A percentile compares a stretch with the other conserved stretches of the same genome.
phyloP scores from a whole-genome alignment of 2,797 vertebrate species.

The Champsocephalus esox region DNA sequence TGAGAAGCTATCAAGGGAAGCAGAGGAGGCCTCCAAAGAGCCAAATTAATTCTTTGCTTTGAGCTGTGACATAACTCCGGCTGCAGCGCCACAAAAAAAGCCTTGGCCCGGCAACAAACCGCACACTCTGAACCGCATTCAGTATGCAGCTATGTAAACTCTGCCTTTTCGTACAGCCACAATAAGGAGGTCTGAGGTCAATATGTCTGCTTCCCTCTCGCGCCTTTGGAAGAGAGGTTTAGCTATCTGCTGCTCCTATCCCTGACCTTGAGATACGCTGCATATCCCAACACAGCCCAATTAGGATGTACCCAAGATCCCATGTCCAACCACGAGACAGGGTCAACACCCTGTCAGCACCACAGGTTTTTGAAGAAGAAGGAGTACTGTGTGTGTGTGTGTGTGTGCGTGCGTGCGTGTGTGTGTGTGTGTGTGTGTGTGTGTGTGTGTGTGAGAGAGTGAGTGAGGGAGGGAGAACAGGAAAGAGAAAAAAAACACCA shows the following conservation, averaged over 20 bases:
- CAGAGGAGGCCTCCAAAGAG: constrained; percentile 73
- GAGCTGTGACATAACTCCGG: constrained; percentile 69
- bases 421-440: neutral
- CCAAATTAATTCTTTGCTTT: constrained; percentile 78
- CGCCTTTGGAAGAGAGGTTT: constrained; percentile 7
- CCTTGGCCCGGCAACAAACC: constrained; percentile 14
- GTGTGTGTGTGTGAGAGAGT: constrained; percentile 3
- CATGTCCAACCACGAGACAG: constrained; percentile 29
- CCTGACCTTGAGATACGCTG: constrained; percentile 34
- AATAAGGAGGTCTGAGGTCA: constrained; percentile 2
- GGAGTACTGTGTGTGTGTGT: neutral
- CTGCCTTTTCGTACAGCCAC: neutral
- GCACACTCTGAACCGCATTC: neutral
- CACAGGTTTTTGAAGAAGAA: constrained; percentile 13
- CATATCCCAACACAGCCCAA: constrained; percentile 51
- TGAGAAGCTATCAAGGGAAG: constrained; percentile 80
- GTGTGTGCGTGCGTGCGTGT: constrained; percentile 4
- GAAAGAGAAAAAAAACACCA: neutral
- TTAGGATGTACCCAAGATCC: constrained; percentile 43
- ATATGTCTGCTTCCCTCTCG: neutral
- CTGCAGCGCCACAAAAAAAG: constrained; percentile 44
- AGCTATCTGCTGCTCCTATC: neutral
- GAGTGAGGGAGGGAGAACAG: constrained; percentile 4
- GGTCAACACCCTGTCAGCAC: constrained; percentile 47
- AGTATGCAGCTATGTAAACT: constrained; percentile 3